Base-by-base conservation (phyloP, 2,888 invertebrate species). In the Xanthorhoe spadicearia region DNA sequence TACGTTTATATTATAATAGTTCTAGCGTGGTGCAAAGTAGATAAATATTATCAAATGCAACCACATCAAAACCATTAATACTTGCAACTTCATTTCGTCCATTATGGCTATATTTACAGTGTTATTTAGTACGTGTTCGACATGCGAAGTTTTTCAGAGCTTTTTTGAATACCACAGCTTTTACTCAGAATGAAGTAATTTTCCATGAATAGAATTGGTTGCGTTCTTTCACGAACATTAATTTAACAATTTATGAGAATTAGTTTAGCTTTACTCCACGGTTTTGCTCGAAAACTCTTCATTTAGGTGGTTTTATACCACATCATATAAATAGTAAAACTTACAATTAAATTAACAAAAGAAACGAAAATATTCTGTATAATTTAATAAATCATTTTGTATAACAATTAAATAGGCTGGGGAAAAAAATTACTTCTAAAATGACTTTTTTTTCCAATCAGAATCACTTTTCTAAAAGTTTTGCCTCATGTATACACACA, bases 181-280 rank as follows among this genome's bases (percentile, higher is more conserved):
- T 81, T 81, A 81, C 77, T 74, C 70, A 72, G 77, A 84, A 84
- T 85, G 72, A 85, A 86, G 85, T 78, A 80, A 83, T 86, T 85
- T 78, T 72, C 64, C 71, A 73, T 72, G 75, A 68, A 58, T 58
- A 49, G 56, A 69, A 66, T 70, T 68, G 66, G 68, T 71, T 59
- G 77, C 77, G 83, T 83, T 83, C 81, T 80, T 84, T 75, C 83
- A 81, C 81, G 82, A 82, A 69, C 74, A 71, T 75, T n/a, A n/a
- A n/a, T n/a, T 77, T 72, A 73, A 74, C 74, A 77, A 78, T 82
- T 79, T 55, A 35, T n/a, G 50, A 19, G 10, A 9, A 23, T 32
- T 32, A 32, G 32, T 46, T 56, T 48, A 15, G 15, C 46, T 43
- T 43, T 13, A 0, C 13, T 13, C 13, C 13, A 43, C 13, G 38